These are phyloP conservation scores for Onychomys arenicola DNA, from an alignment of 2,797 vertebrate genomes.

Conservation along the genomic window DNA sequence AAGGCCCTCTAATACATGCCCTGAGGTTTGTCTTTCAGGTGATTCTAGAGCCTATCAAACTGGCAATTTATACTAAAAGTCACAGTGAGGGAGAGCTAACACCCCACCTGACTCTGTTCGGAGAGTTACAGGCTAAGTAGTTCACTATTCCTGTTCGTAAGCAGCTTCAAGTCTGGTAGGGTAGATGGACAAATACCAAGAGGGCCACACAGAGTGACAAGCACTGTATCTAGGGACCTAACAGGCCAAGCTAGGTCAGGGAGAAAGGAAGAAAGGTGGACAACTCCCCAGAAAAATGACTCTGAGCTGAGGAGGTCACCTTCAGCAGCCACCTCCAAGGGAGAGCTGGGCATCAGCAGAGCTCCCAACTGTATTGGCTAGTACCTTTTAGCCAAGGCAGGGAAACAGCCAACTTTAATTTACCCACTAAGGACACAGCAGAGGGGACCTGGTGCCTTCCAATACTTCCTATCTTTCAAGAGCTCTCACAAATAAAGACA, in stretches of 20 bases:
- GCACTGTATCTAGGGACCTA: not conserved
- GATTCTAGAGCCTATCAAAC: not conserved
- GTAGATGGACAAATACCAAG: not conserved
- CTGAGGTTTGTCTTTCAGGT: not conserved
- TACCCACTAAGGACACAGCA: not conserved
- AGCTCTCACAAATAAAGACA: not conserved
- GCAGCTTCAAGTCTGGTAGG: not conserved
- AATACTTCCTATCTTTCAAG: conserved; percentile 43
- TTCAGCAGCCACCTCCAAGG: not conserved
- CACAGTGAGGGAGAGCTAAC: too few species aligned
- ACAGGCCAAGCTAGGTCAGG: not conserved
- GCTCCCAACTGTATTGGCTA: not conserved
- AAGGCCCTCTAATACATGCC: not conserved
- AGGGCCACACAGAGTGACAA: not conserved
- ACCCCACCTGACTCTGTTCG: not conserved
- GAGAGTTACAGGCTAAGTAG: not conserved
- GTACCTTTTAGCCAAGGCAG: not conserved
- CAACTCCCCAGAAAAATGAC: not conserved
- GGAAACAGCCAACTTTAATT: not conserved
- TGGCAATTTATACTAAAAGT: not conserved
- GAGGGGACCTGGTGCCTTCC: not conserved
- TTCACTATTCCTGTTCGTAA: not conserved
- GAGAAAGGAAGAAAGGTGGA: not conserved
- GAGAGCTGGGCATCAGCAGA: not conserved
- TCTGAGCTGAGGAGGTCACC: not conserved